Evolutionary conservation across 2,888 invertebrate genomes (phyloP).

Genomic region (Parnassius smintheus): DNA sequence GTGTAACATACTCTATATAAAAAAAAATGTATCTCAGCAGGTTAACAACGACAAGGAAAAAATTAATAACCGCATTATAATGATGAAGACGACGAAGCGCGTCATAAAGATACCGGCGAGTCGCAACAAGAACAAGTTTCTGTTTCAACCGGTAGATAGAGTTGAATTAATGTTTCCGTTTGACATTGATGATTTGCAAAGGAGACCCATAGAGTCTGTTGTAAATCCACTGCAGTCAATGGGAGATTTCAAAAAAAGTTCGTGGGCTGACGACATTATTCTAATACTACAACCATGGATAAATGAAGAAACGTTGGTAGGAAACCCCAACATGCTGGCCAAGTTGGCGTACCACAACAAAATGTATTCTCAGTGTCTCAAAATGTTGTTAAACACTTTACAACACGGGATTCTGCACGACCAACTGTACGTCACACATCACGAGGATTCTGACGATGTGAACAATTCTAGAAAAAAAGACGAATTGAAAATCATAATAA

Average conservation of each 20-base stretch:
- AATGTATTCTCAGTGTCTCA: constrained; percentile 59
- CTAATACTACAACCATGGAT: constrained; percentile 63
- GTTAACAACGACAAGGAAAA: constrained; percentile 79
- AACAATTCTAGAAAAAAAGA: constrained; percentile 44
- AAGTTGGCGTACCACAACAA: constrained; percentile 65
- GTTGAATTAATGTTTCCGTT: constrained; percentile 70
- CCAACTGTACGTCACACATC: constrained; percentile 53
- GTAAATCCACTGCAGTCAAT: constrained; percentile 56
- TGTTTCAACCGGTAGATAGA: constrained; percentile 64
- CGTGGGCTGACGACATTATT: constrained; percentile 68
- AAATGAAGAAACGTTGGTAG: constrained; percentile 48
- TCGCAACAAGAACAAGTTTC: constrained; percentile 59
- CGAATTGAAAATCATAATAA: constrained; percentile 56
- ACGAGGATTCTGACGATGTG: constrained; percentile 36
- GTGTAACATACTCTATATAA: no score
- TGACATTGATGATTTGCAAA: constrained; percentile 52
- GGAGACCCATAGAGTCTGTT: constrained; percentile 54
- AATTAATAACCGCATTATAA: constrained; percentile 81
- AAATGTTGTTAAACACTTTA: constrained; percentile 53
- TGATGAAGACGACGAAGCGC: constrained; percentile 87
- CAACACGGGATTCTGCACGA: constrained; percentile 44
- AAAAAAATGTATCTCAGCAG: not conserved
- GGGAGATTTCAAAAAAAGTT: constrained; percentile 60
- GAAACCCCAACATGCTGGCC: constrained; percentile 65
- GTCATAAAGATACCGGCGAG: constrained; percentile 84